Percentiles rank a stretch among this genome's conserved stretches.
phyloP scores from a whole-genome alignment of 1,140 invertebrate species.

The Anadara kagoshimensis region DNA sequence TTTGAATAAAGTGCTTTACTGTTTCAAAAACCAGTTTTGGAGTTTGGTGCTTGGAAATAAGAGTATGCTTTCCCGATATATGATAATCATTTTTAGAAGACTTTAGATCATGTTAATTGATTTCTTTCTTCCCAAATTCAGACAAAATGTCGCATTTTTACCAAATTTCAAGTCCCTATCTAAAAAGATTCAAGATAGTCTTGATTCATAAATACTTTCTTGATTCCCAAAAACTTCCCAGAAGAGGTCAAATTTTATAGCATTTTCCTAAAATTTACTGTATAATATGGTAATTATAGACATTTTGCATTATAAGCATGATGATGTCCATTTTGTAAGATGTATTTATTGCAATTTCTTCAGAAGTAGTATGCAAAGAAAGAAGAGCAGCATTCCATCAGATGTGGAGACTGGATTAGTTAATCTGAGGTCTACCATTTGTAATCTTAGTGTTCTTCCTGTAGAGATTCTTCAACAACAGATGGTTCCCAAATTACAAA shows the following conservation, averaged over 20 bases:
- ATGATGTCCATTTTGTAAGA: neutral
- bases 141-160: too few relatives aligned
- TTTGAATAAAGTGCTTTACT: too few relatives aligned
- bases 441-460: constrained; percentile 30
- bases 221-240: neutral
- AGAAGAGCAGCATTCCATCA: constrained; percentile 34
- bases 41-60: too few relatives aligned
- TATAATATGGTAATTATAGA: neutral
- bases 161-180: too few relatives aligned
- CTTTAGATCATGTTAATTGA: too few relatives aligned
- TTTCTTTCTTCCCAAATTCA: too few relatives aligned
- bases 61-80: too few relatives aligned
- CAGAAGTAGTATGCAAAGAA: constrained; percentile 33
- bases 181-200: too few relatives aligned
- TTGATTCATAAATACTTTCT: neutral
- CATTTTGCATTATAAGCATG: neutral
- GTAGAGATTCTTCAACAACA: constrained; percentile 20
- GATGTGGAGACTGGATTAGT: constrained; percentile 33
- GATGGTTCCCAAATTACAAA: too few relatives aligned
- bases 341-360: neutral
- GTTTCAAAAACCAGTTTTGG: too few relatives aligned
- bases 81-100: too few relatives aligned
- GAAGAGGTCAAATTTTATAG: neutral
- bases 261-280: neutral
- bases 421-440: constrained; percentile 20